Percentiles rank a stretch among this genome's conserved stretches.
Evolutionary conservation across 2,888 invertebrate species (phyloP).

Genomic region (Lithophane semibrunnea): DNA sequence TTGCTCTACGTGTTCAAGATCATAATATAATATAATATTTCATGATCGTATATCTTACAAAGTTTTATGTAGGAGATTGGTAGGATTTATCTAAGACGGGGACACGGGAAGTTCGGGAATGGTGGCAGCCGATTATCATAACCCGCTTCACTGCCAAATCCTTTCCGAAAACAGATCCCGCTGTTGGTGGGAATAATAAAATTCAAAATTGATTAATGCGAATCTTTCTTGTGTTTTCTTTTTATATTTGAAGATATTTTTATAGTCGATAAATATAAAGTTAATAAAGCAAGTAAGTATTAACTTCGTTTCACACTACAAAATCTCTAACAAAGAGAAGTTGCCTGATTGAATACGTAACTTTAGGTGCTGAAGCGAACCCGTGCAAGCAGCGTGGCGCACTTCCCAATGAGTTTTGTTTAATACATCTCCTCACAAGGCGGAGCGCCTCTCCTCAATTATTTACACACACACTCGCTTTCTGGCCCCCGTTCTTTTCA

Average conservation of each 20-base stretch:
- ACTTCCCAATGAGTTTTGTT: constrained; percentile 83
- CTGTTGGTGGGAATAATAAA: constrained; percentile 56
- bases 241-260: constrained; percentile 23
- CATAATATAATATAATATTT: constrained; percentile 57
- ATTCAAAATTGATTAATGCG: constrained; percentile 61
- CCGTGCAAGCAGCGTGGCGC: constrained; percentile 62
- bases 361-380: constrained; percentile 54
- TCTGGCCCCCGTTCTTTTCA: constrained; percentile 86
- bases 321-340: constrained; percentile 56
- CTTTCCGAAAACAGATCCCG: constrained; percentile 60
- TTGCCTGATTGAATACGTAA: constrained; percentile 64
- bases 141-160: constrained; percentile 66
- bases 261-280: constrained; percentile 5
- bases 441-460: constrained; percentile 84
- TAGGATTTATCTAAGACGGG: constrained; percentile 66
- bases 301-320: constrained; percentile 30
- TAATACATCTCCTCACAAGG: constrained; percentile 80
- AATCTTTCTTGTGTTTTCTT: constrained; percentile 25
- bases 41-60: constrained; percentile 64
- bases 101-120: constrained; percentile 60
- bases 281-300: constrained; percentile 9
- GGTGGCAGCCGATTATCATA: constrained; percentile 67
- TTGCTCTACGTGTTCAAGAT: constrained; percentile 47
- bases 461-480: constrained; percentile 87
- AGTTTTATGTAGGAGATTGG: constrained; percentile 65